Percentiles rank a stretch among this genome's conserved stretches.
Evolutionary conservation across 1,140 invertebrate genomes (phyloP).

Genomic region (Brachionus rubens): DNA sequence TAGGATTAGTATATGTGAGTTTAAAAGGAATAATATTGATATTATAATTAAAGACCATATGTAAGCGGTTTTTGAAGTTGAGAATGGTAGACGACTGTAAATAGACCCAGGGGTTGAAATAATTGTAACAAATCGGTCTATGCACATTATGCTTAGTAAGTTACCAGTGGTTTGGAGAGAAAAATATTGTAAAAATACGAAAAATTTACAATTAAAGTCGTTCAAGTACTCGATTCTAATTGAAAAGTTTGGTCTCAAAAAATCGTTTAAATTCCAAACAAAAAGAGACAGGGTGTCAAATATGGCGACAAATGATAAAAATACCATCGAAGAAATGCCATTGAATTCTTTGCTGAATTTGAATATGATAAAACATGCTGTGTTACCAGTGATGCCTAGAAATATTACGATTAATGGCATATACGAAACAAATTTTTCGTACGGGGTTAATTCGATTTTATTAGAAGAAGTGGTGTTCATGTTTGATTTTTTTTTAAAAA

Average conservation of each 20-base stretch:
- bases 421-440: neutral
- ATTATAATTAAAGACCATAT: neutral
- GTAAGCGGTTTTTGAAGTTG: neutral
- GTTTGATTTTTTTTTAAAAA: too few relatives aligned
- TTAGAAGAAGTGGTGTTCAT: too few relatives aligned
- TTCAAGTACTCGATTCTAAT: neutral
- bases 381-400: neutral
- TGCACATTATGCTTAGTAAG: neutral
- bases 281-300: neutral
- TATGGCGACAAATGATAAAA: neutral
- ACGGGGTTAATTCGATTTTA: too few relatives aligned
- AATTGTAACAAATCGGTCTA: neutral
- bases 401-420: neutral
- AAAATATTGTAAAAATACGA: neutral
- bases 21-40: neutral
- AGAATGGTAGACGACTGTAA: neutral
- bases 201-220: neutral
- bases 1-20: neutral
- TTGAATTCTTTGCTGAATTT: neutral
- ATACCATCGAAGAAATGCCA: neutral
- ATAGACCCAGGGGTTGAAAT: neutral
- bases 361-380: neutral
- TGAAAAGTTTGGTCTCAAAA: neutral
- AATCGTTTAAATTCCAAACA: neutral
- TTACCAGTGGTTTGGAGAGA: neutral